Evolutionary conservation across 1,140 invertebrate species (phyloP), one percentile per base, ranked within the genome.

Genomic region (Aphelenchoides besseyi): DNA sequence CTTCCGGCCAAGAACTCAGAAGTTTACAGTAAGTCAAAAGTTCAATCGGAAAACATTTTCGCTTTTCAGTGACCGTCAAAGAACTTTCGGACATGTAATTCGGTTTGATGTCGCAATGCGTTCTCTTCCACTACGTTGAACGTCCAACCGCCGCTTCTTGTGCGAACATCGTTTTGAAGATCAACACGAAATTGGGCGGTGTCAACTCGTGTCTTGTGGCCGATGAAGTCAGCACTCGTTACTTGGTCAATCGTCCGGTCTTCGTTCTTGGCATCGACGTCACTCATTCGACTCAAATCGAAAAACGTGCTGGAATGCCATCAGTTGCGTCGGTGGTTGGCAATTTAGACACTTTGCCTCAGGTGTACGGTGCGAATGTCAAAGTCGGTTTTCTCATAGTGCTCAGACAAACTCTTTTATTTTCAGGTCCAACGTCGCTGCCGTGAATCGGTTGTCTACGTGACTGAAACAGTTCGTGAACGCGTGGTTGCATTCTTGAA

Each of bases 171-270:
- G 82, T 93, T 16, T 82, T 92, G 0, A 95, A 95, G 87, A 88
- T 95, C 0, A 91, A 91, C 83, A 89, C 91, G 0, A 94, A 95
- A 85, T 78, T 94, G 35, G 91, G 92, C 85, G 92, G 92, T 0
- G 86, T 89, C 0, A 95, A 94, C 86, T 91, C 93, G 80, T 85
- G 81, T 16, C 77, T 92, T 33, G 35, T 82, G 23, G 71, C 73
- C 52, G 79, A 26, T 71, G 12, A 72, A 53, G 33, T 74, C 28
- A 30, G 28, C 28, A 18, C 37, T n/a, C 48, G 70, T 29, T 78
- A 70, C 53, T 41, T 78, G 16, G 68, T 82, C 52, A 70, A 79
- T 41, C 66, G 68, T 30, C 87, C 88, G 1, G 84, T 86, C 0
- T 91, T 93, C 86, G 88, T 91, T 16, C 86, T 94, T 35, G 92